These are phyloP conservation scores for Aselliscus stoliczkanus DNA, from an alignment of 2,797 vertebrate genomes.

Conservation along the genomic window DNA sequence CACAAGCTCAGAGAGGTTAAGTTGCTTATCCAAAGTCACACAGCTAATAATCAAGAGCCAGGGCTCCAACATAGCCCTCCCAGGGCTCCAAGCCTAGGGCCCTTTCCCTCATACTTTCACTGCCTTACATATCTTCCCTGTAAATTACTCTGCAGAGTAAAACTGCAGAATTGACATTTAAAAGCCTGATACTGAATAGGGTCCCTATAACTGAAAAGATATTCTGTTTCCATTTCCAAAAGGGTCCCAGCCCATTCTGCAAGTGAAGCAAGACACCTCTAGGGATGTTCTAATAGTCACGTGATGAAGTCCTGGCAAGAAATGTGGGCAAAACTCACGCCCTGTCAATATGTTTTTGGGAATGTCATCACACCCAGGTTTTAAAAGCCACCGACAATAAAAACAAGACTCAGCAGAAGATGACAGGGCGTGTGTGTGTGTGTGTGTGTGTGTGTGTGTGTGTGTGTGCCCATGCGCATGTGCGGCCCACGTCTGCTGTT, in stretches of 20 bases:
- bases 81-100: no score
- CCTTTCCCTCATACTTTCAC: neutral
- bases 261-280: fast-evolving
- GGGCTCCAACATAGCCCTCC: fast-evolving
- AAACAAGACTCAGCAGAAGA: neutral
- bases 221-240: neutral
- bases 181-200: neutral
- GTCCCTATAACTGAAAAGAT: neutral
- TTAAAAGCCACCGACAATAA: slow-evolving; percentile 42
- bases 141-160: neutral
- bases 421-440: fast-evolving
- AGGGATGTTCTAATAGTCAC: fast-evolving
- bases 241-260: neutral
- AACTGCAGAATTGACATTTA: neutral
- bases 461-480: neutral
- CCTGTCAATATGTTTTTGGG: slow-evolving; percentile 38
- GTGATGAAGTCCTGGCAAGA: fast-evolving
- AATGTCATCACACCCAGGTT: slow-evolving; percentile 8
- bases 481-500: neutral
- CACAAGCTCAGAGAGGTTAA: neutral
- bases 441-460: fast-evolving
- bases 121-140: fast-evolving
- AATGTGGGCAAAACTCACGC: neutral
- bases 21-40: neutral
- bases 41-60: neutral